Percentiles rank a stretch among this genome's conserved stretches.
Evolutionary conservation across 1,140 invertebrate species (phyloP).

Genomic region (Trachelipus rathkii): DNA sequence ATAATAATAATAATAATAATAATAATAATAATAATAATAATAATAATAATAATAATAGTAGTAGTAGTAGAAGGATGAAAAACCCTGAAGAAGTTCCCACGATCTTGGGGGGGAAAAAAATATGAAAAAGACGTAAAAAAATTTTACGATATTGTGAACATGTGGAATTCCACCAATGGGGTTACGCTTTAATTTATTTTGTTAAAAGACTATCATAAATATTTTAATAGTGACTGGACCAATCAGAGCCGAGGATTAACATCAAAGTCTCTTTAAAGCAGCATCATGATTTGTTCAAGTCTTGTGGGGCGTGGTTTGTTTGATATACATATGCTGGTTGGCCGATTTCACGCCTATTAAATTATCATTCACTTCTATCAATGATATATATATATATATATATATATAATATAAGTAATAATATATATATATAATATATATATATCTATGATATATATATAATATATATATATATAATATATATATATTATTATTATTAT

Average conservation of each 20-base stretch:
- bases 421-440: too few species aligned
- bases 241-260: background rate
- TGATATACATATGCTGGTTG: background rate
- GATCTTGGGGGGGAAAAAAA: background rate
- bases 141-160: background rate
- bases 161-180: background rate
- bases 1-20: too few species aligned
- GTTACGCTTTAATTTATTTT: constrained; percentile 1
- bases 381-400: too few species aligned
- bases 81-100: background rate
- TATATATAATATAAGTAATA: too few species aligned
- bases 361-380: too few species aligned
- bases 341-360: constrained; percentile 10
- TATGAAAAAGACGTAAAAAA: background rate
- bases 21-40: too few species aligned
- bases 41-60: too few species aligned
- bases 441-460: too few species aligned
- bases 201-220: constrained; percentile 5
- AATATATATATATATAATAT: too few species aligned
- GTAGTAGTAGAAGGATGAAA: too few species aligned
- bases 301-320: background rate
- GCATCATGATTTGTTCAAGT: background rate
- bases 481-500: too few species aligned
- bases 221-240: background rate
- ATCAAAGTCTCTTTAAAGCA: background rate